phyloP scores from a whole-genome alignment of 1,140 invertebrate genomes.

The Aphaenogaster floridana region DNA sequence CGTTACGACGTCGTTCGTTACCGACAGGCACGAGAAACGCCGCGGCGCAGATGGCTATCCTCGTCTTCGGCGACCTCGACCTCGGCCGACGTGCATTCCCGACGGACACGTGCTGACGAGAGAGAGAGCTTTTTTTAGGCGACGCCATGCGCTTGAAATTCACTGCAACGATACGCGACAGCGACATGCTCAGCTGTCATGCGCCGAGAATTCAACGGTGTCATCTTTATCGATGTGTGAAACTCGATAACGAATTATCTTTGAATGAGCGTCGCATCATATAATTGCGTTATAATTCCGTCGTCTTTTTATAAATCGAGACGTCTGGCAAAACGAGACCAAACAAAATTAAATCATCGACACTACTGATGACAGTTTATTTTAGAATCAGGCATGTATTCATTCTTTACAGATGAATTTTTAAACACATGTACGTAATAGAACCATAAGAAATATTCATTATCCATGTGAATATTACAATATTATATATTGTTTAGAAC shows the following conservation, averaged over 20 bases:
- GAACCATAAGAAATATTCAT: not conserved
- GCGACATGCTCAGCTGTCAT: not conserved
- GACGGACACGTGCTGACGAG: slow-evolving; percentile 5
- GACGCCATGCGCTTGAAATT: not conserved
- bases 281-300: slow-evolving; percentile 3
- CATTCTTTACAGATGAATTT: not conserved
- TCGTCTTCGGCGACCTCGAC: slow-evolving; percentile 67
- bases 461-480: not conserved
- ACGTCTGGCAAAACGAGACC: not conserved
- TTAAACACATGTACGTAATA: not conserved
- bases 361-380: not conserved
- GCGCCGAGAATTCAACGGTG: not conserved
- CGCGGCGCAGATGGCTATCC: slow-evolving; percentile 61
- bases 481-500: not conserved
- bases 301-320: slow-evolving; percentile 15
- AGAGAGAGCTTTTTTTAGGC: slow-evolving; percentile 26
- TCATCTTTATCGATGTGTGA: slow-evolving; percentile 31
- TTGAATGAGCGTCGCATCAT: slow-evolving; percentile 40
- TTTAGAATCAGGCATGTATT: not conserved
- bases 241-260: slow-evolving; percentile 36
- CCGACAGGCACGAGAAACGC: slow-evolving; percentile 32
- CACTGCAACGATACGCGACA: not conserved
- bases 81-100: slow-evolving; percentile 57
- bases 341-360: slow-evolving; percentile 23
- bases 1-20: slow-evolving; percentile 79